These are phyloP conservation scores for Caligus rogercresseyi DNA, from an alignment of 1,140 invertebrate genomes.

Conservation along the genomic window DNA sequence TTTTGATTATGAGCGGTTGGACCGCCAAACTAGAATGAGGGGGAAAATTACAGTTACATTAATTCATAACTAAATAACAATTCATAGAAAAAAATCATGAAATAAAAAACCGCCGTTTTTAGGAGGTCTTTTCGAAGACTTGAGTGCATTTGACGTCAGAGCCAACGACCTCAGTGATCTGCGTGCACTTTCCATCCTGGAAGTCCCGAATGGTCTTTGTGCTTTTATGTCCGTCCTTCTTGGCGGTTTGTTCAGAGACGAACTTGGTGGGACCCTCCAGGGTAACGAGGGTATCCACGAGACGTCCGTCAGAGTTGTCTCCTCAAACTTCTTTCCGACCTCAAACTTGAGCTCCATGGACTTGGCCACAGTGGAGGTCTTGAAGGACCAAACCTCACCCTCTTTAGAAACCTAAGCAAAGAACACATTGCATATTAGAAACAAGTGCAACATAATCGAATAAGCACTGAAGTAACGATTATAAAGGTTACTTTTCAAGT, in stretches of 20 bases:
- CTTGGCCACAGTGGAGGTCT: conserved; percentile 13
- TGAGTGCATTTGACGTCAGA: conserved; percentile 14
- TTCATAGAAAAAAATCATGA: no score
- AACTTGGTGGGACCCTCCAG: conserved; percentile 14
- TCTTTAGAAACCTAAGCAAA: background rate
- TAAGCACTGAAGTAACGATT: background rate
- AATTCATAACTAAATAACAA: no score
- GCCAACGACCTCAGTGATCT: conserved; percentile 6
- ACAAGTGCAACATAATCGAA: background rate
- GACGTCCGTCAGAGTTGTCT: conserved; percentile 17
- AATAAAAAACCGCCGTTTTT: no score
- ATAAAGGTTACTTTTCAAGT: background rate
- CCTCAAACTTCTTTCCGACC: conserved; percentile 19
- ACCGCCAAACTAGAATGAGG: no score
- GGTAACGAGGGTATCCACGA: conserved; percentile 10
- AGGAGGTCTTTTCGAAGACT: conserved; percentile 11
- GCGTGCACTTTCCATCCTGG: conserved; percentile 6
- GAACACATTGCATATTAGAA: background rate
- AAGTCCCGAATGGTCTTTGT: conserved; percentile 19
- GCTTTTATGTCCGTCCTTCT: conserved; percentile 19
- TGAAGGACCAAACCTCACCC: conserved; percentile 12
- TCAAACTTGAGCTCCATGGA: conserved; percentile 19
- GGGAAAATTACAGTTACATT: no score
- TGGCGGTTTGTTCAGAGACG: conserved; percentile 17
- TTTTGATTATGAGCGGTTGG: no score